These are phyloP conservation scores for Stenurella melanura DNA, from an alignment of 2,888 invertebrate species.

Conservation along the genomic window DNA sequence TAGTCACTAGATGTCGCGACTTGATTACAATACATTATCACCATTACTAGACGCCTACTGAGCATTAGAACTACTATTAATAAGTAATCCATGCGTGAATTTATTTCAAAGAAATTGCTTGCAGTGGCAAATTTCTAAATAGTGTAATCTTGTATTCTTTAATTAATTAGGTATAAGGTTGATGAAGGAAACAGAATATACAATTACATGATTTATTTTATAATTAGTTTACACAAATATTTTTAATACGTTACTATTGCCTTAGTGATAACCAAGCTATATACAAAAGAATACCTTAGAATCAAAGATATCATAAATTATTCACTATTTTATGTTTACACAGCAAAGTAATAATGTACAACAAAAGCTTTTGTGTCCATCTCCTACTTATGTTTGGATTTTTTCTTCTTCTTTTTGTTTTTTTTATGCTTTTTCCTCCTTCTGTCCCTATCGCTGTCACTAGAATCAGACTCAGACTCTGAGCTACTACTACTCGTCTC, in stretches of 20 bases:
- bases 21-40: too few relatives aligned
- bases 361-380: not conserved
- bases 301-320: slow-evolving; percentile 22
- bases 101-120: too few relatives aligned
- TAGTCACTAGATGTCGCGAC: too few relatives aligned
- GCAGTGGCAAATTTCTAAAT: too few relatives aligned
- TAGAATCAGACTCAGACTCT: slow-evolving; percentile 79
- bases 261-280: slow-evolving; percentile 36
- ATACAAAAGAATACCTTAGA: slow-evolving; percentile 28
- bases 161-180: too few relatives aligned
- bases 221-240: slow-evolving; percentile 36
- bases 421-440: slow-evolving; percentile 84
- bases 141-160: too few relatives aligned
- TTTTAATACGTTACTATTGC: slow-evolving; percentile 6
- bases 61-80: too few relatives aligned
- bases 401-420: slow-evolving; percentile 84
- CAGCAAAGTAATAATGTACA: slow-evolving; percentile 28
- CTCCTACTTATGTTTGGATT: slow-evolving; percentile 77
- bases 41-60: too few relatives aligned
- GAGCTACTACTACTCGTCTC: slow-evolving; percentile 78
- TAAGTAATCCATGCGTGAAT: too few relatives aligned
- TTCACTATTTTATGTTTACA: slow-evolving; percentile 26
- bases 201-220: slow-evolving; percentile 25
- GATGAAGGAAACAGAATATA: not conserved
- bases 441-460: slow-evolving; percentile 80